Base-by-base conservation (phyloP, 53 echinoderm and acorn worm genomes). In the Zoroaster sp. region DNA sequence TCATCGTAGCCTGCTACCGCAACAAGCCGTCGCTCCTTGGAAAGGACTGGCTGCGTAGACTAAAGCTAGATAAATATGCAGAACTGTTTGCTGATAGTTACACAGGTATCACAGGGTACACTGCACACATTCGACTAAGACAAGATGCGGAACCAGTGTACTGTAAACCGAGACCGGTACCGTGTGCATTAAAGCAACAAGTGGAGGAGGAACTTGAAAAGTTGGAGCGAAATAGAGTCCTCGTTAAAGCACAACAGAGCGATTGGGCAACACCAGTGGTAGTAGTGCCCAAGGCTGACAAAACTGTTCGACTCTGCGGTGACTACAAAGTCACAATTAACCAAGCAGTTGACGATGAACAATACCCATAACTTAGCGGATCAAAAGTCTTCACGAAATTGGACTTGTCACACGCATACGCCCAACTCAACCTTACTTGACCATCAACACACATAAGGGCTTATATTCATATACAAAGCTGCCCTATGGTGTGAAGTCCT, bases 221-320 rank as follows among this genome's bases (percentile, higher is more conserved):
- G 46, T 80, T 80, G 28, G 65, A 55, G 36, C 7, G 35, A 2
- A 35, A 87, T 4, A 39, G 87, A 23, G 79, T 93, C 12, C 45
- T 92, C 3, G 53, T 83, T 28, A 83, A 88, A 74, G 74, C 75
- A 31, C 82, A 82, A 17, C 40, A 53, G 31, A 69, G 77, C 43
- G 77, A 77, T 35, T 94, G 92, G 92, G 87, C 87, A 40, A 87
- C 89, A 49, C 89, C 89, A 53, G 72, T 92, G 5, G 94, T 92
- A 18, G 87, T 82, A 3, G 92, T 89, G 35, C 92, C 87, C 33
- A 94, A 94, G 77, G 78, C 85, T 11, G 89, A 94, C 28, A 72
- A 69, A 13, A 74, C 63, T 44, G 85, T 91, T 40, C 1, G 89
- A 54, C 41, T 83, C 23, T 91, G 94, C 35, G 88, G 88, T 14